Base-by-base conservation (phyloP, 1,140 invertebrate species). In the Pteromalus puparum region DNA sequence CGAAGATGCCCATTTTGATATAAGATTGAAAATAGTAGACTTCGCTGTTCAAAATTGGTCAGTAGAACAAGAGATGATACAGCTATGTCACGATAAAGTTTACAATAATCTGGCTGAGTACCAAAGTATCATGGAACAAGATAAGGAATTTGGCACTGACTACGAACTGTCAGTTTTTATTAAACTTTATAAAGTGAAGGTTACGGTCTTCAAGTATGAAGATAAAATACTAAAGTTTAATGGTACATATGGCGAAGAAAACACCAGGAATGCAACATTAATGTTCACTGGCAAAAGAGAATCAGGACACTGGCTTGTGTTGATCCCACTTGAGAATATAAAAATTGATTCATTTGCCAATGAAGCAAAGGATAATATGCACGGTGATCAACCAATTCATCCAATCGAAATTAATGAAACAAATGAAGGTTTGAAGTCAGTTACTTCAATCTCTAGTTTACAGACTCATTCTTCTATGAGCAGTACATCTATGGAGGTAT, bases 1-100 rank as follows among this genome's bases (percentile, higher is more conserved):
- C 38, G 65, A 74, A 67, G 0, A 85, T 46, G 24, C 12, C 0
- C 80, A 85, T 67, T 26, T 61, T 7, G 21, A 73, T 26, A 74
- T 85, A 30, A 30, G 84, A 82, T 28, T 15, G 1, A 34, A 34
- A 34, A 70, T 85, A 28, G 80, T 82, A n/a, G 18, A 82, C 7
- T 79, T 67, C 21, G 53, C 73, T 67, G 21, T 28, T 0, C 3
- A 48, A 13, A 79, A 85, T 79, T 82, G 81, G 75, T 6, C 3
- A 10, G 13, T 3, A 2, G 24, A 70, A 70, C 61, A 18, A 70
- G 28, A 67, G 10, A 30, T 82, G 28, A 10, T 30, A 65, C 1
- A n/a, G 7, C 7, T 28, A 0, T 26, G 18, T n/a, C n/a, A 78
- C 12, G 18, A 48, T 34, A 30, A 12, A n/a, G n/a, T 9, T 15